phyloP scores from a whole-genome alignment of 2,888 invertebrate genomes.

The Alloplasta piceator region DNA sequence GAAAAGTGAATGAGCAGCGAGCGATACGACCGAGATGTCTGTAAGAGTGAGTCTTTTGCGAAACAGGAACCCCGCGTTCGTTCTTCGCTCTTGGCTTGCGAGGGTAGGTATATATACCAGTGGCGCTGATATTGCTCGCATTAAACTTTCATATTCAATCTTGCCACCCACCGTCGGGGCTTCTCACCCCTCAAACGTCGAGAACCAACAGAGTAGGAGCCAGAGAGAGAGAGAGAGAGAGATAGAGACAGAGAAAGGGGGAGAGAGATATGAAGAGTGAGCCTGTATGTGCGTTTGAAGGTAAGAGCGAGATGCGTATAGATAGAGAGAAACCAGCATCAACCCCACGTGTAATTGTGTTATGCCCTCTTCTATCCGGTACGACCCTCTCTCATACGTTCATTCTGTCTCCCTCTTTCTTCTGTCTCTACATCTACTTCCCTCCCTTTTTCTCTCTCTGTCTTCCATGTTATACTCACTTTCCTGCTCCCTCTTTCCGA shows the following conservation, averaged over 20 bases:
- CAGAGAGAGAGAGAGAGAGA: neutral
- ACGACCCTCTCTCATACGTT: constrained; percentile 46
- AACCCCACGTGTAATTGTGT: constrained; percentile 80
- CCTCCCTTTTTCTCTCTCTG: constrained; percentile 38
- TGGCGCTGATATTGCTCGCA: constrained; percentile 82
- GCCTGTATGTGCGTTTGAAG: constrained; percentile 30
- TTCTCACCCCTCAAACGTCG: constrained; percentile 58
- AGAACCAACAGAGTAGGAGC: constrained; percentile 22
- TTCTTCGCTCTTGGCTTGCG: constrained; percentile 21
- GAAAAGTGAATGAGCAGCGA: constrained; percentile 66
- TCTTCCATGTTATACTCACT: constrained; percentile 38
- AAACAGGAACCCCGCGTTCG: constrained; percentile 15
- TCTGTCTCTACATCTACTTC: constrained; percentile 14
- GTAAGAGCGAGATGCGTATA: constrained; percentile 63
- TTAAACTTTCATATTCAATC: constrained; percentile 93
- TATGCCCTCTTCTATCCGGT: constrained; percentile 74
- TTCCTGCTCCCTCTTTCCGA: constrained; percentile 39
- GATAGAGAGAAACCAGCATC: constrained; percentile 73
- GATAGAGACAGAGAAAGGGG: constrained; percentile 8
- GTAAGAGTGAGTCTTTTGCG: constrained; percentile 72
- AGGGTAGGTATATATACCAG: constrained; percentile 71
- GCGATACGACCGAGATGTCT: constrained; percentile 74
- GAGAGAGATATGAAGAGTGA: neutral
- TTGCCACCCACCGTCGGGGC: constrained; percentile 83
- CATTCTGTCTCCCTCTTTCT: constrained; percentile 51